Conservation (phyloP, 2,888 invertebrate genomes). For the Oligia fasciuncula region DNA sequence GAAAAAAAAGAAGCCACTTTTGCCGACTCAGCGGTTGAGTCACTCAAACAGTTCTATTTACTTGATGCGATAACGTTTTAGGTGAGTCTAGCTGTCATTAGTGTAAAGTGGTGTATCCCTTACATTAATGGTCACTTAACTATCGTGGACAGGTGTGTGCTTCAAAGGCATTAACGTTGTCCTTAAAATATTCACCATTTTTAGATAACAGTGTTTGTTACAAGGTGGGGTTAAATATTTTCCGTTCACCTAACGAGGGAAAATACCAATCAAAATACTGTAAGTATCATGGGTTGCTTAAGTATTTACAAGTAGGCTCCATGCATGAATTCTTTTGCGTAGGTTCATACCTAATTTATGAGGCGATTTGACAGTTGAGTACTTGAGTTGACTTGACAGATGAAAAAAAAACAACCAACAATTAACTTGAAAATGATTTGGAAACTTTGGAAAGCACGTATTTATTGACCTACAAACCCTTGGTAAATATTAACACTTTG, state of each 20-base stretch:
- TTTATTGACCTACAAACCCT: no score
- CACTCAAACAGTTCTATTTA: slow-evolving; percentile 80
- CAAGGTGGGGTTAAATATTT: slow-evolving; percentile 36
- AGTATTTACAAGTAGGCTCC: not conserved
- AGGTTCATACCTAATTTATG: not conserved
- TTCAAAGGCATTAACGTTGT: slow-evolving; percentile 47
- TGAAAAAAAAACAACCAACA: not conserved
- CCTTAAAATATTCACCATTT: slow-evolving; percentile 58
- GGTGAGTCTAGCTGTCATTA: slow-evolving; percentile 83
- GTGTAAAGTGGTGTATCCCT: slow-evolving; percentile 74
- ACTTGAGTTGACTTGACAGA: slow-evolving; percentile 24
- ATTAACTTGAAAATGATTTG: not conserved
- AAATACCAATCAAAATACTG: slow-evolving; percentile 19
- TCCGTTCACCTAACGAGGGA: slow-evolving; percentile 5
- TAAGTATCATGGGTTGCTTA: slow-evolving; percentile 23
- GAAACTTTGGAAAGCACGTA: not conserved
- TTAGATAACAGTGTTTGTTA: slow-evolving; percentile 45
- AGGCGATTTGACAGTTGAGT: slow-evolving; percentile 28
- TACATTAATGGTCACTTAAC: slow-evolving; percentile 72
- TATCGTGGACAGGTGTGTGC: slow-evolving; percentile 70
- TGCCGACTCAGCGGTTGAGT: slow-evolving; percentile 77
- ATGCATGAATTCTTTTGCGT: slow-evolving; percentile 34
- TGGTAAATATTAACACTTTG: not conserved
- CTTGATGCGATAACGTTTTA: slow-evolving; percentile 89
- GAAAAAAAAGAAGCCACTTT: slow-evolving; percentile 87